phyloP scores from a whole-genome alignment of 2,888 invertebrate species.

The Diaprepes abbreviatus region DNA sequence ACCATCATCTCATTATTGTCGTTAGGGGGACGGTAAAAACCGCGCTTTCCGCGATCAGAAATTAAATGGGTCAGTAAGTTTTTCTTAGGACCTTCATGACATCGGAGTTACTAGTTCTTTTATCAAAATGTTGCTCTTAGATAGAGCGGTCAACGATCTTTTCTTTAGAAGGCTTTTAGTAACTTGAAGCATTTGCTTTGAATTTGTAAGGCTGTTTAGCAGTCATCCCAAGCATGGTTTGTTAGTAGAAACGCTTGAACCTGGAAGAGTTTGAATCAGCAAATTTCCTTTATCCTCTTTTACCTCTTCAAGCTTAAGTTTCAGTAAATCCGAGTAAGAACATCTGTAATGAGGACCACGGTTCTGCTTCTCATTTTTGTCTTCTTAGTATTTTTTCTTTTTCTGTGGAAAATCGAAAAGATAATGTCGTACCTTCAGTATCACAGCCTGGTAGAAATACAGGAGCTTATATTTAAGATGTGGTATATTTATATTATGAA shows the following conservation, averaged over 20 bases:
- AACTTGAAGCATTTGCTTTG: slow-evolving; percentile 15
- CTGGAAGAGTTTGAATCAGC: not conserved
- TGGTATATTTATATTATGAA: too few relatives aligned
- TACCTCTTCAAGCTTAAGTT: slow-evolving; percentile 21
- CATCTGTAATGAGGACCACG: slow-evolving; percentile 15
- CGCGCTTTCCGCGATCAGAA: too few relatives aligned
- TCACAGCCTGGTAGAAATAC: not conserved
- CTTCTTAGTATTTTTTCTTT: slow-evolving; percentile 22
- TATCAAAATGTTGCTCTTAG: slow-evolving; percentile 18
- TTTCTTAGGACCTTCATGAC: too few relatives aligned
- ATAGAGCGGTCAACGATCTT: slow-evolving; percentile 25
- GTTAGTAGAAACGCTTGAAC: not conserved
- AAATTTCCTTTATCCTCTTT: not conserved
- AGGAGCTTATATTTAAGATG: slow-evolving; percentile 22
- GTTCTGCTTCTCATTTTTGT: slow-evolving; percentile 20
- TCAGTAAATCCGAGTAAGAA: slow-evolving; percentile 44
- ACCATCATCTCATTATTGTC: too few relatives aligned
- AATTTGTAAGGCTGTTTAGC: not conserved
- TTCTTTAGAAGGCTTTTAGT: slow-evolving; percentile 6
- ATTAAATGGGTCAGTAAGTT: too few relatives aligned
- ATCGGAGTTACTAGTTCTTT: not conserved
- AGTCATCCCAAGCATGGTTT: not conserved
- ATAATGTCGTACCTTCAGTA: not conserved
- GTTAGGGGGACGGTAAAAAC: too few relatives aligned
- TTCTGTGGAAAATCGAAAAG: slow-evolving; percentile 20